Evolutionary conservation across 2,888 invertebrate species (phyloP).

Genomic region (Erannis defoliaria): DNA sequence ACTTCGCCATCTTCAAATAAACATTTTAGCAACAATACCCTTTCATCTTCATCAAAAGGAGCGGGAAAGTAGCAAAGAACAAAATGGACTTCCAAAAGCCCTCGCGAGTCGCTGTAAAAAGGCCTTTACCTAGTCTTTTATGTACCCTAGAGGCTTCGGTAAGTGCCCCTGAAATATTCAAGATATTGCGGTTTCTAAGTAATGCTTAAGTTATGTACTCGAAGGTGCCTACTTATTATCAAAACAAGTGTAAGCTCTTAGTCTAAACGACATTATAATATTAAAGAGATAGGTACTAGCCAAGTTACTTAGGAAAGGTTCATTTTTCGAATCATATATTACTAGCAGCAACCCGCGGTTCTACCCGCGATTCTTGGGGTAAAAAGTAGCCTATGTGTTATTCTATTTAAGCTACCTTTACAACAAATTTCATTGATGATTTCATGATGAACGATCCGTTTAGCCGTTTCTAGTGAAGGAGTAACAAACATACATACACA

Average conservation of each 20-base stretch:
- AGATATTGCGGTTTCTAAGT: conserved; percentile 55
- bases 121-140: conserved; percentile 57
- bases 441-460: no score
- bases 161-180: conserved; percentile 63
- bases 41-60: conserved; percentile 52
- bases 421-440: no score
- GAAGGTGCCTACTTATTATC: conserved; percentile 30
- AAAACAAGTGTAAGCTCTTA: conserved; percentile 12
- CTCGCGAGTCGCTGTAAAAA: conserved; percentile 52
- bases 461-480: no score
- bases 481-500: no score
- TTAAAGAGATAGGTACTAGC: neutral
- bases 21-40: conserved; percentile 43
- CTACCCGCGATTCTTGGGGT: no score
- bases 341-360: no score
- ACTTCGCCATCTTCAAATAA: conserved; percentile 16
- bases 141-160: conserved; percentile 54
- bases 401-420: no score
- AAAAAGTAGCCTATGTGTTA: no score
- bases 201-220: conserved; percentile 14
- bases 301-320: no score
- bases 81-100: conserved; percentile 58
- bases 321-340: no score
- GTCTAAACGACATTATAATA: conserved; percentile 10
- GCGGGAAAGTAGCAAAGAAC: conserved; percentile 52